These are phyloP conservation scores for Trichonephila clavata DNA, from an alignment of 1,140 invertebrate species.

Conservation along the genomic window DNA sequence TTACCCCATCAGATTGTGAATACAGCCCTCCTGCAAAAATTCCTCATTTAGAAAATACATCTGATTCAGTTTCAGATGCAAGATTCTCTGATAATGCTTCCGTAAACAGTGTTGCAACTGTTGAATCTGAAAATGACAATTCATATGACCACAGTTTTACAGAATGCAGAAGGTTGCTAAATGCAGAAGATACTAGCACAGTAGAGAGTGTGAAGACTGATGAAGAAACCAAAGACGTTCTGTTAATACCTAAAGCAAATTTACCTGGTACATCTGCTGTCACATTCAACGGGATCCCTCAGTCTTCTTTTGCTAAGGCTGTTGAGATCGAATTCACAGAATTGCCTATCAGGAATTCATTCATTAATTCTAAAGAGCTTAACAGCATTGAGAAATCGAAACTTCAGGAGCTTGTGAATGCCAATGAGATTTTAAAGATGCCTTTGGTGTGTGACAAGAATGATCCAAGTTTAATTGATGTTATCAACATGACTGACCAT, in stretches of 20 bases:
- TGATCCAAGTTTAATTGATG: conserved; percentile 85
- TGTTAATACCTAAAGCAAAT: conserved; percentile 21
- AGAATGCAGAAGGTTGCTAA: conserved; percentile 14
- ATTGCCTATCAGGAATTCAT: conserved; percentile 80
- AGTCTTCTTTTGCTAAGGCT: conserved; percentile 84
- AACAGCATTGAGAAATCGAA: conserved; percentile 91
- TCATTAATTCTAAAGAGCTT: conserved; percentile 85
- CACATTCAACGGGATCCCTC: neutral
- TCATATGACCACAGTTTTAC: neutral
- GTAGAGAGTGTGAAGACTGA: neutral
- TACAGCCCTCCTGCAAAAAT: conserved; percentile 68
- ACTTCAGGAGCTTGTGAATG: conserved; percentile 90
- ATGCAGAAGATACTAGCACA: neutral
- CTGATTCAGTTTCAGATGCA: conserved; percentile 46
- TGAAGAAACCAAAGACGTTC: neutral
- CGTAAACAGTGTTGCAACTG: neutral
- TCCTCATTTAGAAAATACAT: conserved; percentile 37
- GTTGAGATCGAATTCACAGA: conserved; percentile 91
- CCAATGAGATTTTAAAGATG: conserved; percentile 90
- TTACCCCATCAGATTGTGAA: conserved; percentile 71
- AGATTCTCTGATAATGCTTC: neutral
- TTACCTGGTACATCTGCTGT: neutral
- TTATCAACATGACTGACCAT: conserved; percentile 94
- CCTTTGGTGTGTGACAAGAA: conserved; percentile 83
- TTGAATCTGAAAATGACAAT: neutral